Percentiles rank a stretch among this genome's conserved stretches.
phyloP scores from a whole-genome alignment of 2,113 vertebrate species.

The Semicossyphus pulcher region DNA sequence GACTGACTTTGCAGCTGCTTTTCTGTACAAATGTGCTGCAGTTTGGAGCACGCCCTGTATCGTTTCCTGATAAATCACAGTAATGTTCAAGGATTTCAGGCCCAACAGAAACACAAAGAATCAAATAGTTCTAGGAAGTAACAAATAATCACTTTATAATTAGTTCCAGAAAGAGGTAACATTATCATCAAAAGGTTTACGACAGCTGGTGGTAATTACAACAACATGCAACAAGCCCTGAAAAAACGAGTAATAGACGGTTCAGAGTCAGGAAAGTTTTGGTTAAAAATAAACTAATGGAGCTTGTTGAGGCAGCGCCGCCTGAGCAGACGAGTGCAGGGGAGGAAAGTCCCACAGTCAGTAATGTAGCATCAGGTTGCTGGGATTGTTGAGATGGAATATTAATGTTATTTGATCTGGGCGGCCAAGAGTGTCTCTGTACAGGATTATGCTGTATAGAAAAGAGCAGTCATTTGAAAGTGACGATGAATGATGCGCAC shows the following conservation, averaged over 20 bases:
- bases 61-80: slow-evolving; percentile 11
- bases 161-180: slow-evolving; percentile 10
- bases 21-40: neutral
- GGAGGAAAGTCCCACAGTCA: slow-evolving; percentile 13
- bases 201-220: slow-evolving; percentile 13
- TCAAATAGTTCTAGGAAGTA: neutral
- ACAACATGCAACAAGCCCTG: slow-evolving; percentile 2
- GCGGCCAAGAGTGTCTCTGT: neutral
- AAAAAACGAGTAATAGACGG: neutral
- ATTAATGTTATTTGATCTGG: slow-evolving; percentile 13
- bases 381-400: slow-evolving; percentile 2
- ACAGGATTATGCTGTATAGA: neutral
- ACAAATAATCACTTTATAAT: slow-evolving; percentile 18
- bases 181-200: slow-evolving; percentile 18
- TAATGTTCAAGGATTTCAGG: neutral
- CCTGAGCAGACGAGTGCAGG: slow-evolving; percentile 15
- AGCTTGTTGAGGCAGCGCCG: slow-evolving; percentile 1
- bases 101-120: neutral
- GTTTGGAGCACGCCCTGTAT: neutral
- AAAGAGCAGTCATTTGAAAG: slow-evolving; percentile 6
- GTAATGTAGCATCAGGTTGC: neutral
- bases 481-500: too few species aligned
- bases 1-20: slow-evolving; percentile 6
- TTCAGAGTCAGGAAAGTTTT: slow-evolving; percentile 8
- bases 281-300: neutral